Conservation (phyloP, 2,888 invertebrate genomes). For the Clivina fossor region DNA sequence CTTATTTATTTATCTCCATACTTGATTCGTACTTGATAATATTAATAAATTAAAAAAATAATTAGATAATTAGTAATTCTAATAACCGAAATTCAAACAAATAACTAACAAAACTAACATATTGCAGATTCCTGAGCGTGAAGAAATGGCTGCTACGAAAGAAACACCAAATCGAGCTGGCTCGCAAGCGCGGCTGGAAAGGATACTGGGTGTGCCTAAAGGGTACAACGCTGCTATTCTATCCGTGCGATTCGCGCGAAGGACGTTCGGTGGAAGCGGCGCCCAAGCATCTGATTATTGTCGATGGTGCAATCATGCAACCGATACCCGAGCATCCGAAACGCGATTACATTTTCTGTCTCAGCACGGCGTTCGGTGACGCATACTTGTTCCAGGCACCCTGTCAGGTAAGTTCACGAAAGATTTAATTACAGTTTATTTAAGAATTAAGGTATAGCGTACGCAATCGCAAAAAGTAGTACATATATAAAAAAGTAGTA, state of each 20-base stretch:
- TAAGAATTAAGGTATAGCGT: too few relatives aligned
- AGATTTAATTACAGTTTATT: too few relatives aligned
- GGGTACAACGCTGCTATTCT: slow-evolving; percentile 93
- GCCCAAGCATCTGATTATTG: slow-evolving; percentile 93
- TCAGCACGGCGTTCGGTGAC: slow-evolving; percentile 97
- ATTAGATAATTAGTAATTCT: too few relatives aligned
- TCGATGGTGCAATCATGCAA: slow-evolving; percentile 96
- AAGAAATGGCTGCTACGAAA: slow-evolving; percentile 97
- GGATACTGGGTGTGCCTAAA: slow-evolving; percentile 98
- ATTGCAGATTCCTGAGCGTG: slow-evolving; percentile 87
- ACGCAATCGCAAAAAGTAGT: too few relatives aligned
- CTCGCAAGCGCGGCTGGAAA: slow-evolving; percentile 95
- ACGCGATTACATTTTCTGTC: slow-evolving; percentile 95
- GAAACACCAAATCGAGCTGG: slow-evolving; percentile 95
- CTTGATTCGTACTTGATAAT: too few relatives aligned
- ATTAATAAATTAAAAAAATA: too few relatives aligned
- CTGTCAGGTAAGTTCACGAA: slow-evolving; percentile 75
- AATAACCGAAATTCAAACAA: too few relatives aligned
- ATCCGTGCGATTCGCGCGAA: slow-evolving; percentile 91
- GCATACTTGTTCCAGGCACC: slow-evolving; percentile 95
- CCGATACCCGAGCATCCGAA: slow-evolving; percentile 99
- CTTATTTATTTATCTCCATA: too few relatives aligned
- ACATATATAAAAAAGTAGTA: too few relatives aligned
- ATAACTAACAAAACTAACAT: too few relatives aligned
- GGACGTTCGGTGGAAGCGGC: slow-evolving; percentile 89